phyloP scores from a whole-genome alignment of 1,140 invertebrate species.

The Neotoxoptera formosana region DNA sequence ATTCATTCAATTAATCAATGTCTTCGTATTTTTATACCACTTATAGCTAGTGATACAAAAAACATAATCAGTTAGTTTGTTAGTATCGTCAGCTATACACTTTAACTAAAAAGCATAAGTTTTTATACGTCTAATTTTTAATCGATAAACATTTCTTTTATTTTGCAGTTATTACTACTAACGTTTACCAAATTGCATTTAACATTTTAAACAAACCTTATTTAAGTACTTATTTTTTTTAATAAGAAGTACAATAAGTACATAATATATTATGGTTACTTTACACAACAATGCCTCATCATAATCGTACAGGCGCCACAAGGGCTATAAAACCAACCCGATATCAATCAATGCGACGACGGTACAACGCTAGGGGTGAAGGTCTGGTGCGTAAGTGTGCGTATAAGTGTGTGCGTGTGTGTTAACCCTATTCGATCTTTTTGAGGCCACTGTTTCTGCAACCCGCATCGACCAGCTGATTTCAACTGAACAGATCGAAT shows the following conservation, averaged over 20 bases:
- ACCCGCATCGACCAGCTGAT: neutral
- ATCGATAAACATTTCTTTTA: neutral
- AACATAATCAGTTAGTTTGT: neutral
- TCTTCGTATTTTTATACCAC: neutral
- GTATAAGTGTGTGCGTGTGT: neutral
- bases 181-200: neutral
- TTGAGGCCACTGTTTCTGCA: neutral
- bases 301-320: slow-evolving; percentile 48
- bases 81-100: neutral
- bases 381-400: neutral
- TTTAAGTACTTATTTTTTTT: neutral
- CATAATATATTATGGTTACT: neutral
- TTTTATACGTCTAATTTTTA: neutral
- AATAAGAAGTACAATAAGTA: neutral
- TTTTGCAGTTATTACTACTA: neutral
- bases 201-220: neutral
- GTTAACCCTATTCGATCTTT: neutral
- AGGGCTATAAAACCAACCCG: slow-evolving; percentile 44
- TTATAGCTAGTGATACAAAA: neutral
- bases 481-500: neutral
- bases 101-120: neutral
- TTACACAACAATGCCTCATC: neutral
- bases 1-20: neutral
- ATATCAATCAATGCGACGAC: slow-evolving; percentile 34
- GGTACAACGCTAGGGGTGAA: neutral